phyloP scores from a whole-genome alignment of 1,140 invertebrate species.

The Palaemon carinicauda region DNA sequence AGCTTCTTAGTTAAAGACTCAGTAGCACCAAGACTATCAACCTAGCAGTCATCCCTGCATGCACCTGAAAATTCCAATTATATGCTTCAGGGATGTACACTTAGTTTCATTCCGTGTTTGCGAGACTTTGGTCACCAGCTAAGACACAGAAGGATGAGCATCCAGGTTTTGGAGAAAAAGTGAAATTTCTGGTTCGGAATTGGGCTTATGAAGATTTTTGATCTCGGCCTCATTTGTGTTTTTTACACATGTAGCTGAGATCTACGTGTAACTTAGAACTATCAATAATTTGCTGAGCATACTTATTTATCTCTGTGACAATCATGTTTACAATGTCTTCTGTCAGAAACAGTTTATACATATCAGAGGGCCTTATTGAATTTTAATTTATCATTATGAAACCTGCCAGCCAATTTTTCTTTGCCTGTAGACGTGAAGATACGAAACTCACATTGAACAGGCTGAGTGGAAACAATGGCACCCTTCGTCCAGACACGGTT shows the following conservation, averaged over 20 bases:
- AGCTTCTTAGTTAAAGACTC: too few species aligned
- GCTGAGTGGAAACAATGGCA: neutral
- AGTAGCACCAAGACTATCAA: too few species aligned
- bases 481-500: too few species aligned
- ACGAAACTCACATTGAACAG: neutral
- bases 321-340: slow-evolving; percentile 17
- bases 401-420: neutral
- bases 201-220: neutral
- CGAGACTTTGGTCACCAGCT: neutral
- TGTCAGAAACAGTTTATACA: slow-evolving; percentile 1
- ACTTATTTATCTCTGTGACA: slow-evolving; percentile 3
- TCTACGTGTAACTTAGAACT: neutral
- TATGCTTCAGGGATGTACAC: too few species aligned
- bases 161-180: neutral
- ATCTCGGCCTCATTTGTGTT: neutral
- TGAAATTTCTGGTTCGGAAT: neutral
- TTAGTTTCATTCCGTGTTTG: too few species aligned
- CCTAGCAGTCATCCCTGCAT: too few species aligned
- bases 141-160: neutral
- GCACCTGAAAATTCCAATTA: too few species aligned
- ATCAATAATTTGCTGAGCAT: slow-evolving; percentile 13
- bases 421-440: neutral
- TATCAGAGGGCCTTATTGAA: neutral
- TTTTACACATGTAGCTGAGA: neutral
- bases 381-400: neutral